A percentile compares a stretch with the other conserved stretches of the same genome.
These are phyloP conservation scores for Eremophila alpestris DNA, from an alignment of 2,797 vertebrate genomes.

Conservation along the genomic window DNA sequence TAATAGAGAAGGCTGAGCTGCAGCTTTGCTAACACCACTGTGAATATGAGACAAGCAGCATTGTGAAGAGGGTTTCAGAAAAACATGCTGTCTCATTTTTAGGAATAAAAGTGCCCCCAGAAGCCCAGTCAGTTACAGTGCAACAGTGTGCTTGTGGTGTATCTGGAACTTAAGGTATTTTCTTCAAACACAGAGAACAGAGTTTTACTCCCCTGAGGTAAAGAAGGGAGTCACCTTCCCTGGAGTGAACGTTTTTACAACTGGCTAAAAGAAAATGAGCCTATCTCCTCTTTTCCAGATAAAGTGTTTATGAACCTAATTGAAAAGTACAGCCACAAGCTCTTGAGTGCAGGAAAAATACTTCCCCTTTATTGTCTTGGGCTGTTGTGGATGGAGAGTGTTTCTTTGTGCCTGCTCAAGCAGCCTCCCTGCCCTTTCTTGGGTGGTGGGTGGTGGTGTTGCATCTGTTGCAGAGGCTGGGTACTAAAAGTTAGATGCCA, in stretches of 20 bases:
- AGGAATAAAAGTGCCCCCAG: background rate
- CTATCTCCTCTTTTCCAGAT: background rate
- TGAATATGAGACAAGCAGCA: background rate
- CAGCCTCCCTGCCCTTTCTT: background rate
- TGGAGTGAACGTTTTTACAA: background rate
- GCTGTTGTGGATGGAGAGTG: background rate
- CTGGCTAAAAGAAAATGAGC: background rate
- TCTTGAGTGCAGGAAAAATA: background rate
- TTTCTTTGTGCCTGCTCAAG: background rate
- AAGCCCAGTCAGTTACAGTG: accelerated
- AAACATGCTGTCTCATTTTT: background rate
- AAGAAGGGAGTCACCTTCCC: background rate
- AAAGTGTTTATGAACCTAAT: background rate
- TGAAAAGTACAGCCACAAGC: background rate
- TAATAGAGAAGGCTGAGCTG: background rate
- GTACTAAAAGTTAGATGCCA: background rate
- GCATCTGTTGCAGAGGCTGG: background rate
- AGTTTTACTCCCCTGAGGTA: background rate
- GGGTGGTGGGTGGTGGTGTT: too few relatives aligned
- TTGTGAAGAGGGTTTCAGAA: background rate
- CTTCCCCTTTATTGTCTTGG: background rate
- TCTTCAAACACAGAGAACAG: background rate
- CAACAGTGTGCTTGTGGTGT: background rate
- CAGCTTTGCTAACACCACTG: background rate
- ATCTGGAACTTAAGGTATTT: background rate